A percentile compares a stretch with the other conserved stretches of the same genome.
Evolutionary conservation across 1,140 invertebrate genomes (phyloP).

Genomic region (Thereuonema tuberculata): DNA sequence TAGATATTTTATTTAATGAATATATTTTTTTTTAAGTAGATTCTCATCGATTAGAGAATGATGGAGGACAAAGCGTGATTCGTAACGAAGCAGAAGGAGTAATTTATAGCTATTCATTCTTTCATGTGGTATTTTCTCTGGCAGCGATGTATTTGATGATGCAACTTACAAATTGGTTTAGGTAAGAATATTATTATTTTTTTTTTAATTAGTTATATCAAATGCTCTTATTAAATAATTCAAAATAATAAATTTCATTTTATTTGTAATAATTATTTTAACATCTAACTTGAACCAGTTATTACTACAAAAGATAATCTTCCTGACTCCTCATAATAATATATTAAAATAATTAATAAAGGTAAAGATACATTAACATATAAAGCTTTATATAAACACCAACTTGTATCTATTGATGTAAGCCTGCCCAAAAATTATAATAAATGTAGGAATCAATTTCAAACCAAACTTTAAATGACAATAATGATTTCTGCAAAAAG

Average conservation of each 20-base stretch:
- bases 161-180: constrained; percentile 38
- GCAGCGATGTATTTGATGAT: constrained; percentile 37
- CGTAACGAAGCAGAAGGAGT: constrained; percentile 31
- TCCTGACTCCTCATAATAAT: not conserved
- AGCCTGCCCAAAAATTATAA: no score
- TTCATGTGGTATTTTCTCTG: constrained; percentile 33
- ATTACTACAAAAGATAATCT: not conserved
- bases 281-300: no score
- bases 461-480: no score
- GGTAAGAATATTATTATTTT: constrained; percentile 21
- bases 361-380: no score
- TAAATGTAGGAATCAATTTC: no score
- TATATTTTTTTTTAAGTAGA: constrained; percentile 1
- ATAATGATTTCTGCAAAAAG: no score
- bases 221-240: not conserved
- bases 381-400: no score
- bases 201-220: not conserved
- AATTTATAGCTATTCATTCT: constrained; percentile 34
- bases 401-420: no score
- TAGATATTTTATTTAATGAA: no score
- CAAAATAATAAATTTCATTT: constrained; percentile 1
- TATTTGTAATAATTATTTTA: no score
- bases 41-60: constrained; percentile 14
- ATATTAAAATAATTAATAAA: no score
- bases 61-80: constrained; percentile 31